Percentiles rank a stretch among this genome's conserved stretches.
phyloP scores from a whole-genome alignment of 2,113 vertebrate genomes.

The Nycticryphes semicollaris region DNA sequence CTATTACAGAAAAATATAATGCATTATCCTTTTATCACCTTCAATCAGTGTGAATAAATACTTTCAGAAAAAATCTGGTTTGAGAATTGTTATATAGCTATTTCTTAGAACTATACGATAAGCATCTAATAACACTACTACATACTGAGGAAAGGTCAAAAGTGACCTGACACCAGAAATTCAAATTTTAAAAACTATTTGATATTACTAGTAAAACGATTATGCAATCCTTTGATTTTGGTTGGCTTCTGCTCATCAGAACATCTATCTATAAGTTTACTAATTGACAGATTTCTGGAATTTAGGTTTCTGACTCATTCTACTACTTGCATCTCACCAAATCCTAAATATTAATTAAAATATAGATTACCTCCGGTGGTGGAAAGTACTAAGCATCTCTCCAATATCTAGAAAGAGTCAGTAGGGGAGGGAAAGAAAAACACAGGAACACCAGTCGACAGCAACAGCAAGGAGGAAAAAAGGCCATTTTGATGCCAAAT shows the following conservation, averaged over 20 bases:
- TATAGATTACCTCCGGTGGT: not conserved
- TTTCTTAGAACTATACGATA: not conserved
- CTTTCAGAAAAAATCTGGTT: not conserved
- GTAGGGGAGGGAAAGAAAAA: not conserved
- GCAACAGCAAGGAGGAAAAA: not conserved
- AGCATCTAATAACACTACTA: not conserved
- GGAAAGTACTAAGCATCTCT: not conserved
- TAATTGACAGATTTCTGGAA: not conserved
- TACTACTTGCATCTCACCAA: not conserved
- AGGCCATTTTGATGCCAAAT: not conserved
- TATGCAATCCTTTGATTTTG: not conserved
- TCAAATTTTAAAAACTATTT: not conserved
- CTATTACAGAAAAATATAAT: not conserved
- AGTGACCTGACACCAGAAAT: not conserved
- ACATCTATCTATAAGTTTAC: too few relatives aligned
- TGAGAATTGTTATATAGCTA: not conserved
- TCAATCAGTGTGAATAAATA: not conserved
- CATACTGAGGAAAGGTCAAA: not conserved
- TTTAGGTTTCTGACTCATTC: not conserved
- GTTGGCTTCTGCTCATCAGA: not conserved
- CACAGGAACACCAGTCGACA: not conserved
- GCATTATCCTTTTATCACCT: not conserved
- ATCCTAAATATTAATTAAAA: not conserved
- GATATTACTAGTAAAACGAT: not conserved
- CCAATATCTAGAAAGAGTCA: not conserved